phyloP scores from a whole-genome alignment of 2,888 invertebrate species.

The Caradrina kadenii region DNA sequence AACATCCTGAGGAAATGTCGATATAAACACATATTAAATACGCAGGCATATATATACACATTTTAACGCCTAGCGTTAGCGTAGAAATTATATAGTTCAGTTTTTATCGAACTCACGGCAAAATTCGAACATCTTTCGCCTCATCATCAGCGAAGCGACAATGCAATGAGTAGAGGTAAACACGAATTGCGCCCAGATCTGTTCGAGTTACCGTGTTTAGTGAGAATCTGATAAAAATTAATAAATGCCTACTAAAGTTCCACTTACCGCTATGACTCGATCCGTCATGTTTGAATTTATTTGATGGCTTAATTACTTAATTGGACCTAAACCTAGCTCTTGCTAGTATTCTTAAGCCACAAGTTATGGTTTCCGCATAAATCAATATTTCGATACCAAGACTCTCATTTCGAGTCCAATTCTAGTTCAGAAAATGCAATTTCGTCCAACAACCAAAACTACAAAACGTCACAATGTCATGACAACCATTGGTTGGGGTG shows the following conservation, averaged over 20 bases:
- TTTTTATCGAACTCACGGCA: constrained; percentile 40
- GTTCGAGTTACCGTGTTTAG: constrained; percentile 68
- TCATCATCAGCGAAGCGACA: constrained; percentile 58
- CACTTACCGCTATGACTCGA: constrained; percentile 84
- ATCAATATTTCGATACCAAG: constrained; percentile 35
- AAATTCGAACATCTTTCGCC: constrained; percentile 61
- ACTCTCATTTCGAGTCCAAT: constrained; percentile 64
- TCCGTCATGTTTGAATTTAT: constrained; percentile 76
- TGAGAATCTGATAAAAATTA: constrained; percentile 56
- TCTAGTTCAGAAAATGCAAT: constrained; percentile 55
- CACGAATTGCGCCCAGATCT: constrained; percentile 51
- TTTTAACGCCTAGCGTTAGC: background rate
- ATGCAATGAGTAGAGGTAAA: constrained; percentile 59
- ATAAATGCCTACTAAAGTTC: constrained; percentile 35
- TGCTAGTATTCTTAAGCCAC: background rate
- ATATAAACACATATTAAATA: background rate
- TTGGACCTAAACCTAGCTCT: background rate
- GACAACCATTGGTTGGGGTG: constrained; percentile 85
- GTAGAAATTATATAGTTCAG: background rate
- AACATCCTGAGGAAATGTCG: background rate
- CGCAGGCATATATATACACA: background rate
- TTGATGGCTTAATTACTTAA: constrained; percentile 3
- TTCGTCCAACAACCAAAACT: constrained; percentile 30
- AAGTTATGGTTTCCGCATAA: background rate
- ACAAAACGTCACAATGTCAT: constrained; percentile 71